phyloP scores from a whole-genome alignment of 2,888 invertebrate genomes.

The Drosophila setosimentum region DNA sequence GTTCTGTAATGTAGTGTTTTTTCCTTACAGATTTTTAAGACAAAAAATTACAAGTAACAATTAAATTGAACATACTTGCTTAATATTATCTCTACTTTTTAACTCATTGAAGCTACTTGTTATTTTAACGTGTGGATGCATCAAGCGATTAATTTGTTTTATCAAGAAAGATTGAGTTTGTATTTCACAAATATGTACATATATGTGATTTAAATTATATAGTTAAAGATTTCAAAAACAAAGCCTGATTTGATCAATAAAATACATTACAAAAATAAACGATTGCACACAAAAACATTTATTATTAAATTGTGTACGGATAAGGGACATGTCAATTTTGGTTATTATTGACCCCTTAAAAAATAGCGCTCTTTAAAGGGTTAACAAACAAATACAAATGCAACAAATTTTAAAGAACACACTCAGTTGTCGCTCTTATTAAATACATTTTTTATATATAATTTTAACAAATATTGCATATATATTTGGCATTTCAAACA shows the following conservation, averaged over 20 bases:
- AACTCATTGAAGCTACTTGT: slow-evolving; percentile 31
- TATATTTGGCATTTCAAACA: slow-evolving; percentile 20
- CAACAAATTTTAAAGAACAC: slow-evolving; percentile 26
- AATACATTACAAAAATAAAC: slow-evolving; percentile 15
- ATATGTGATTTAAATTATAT: slow-evolving; percentile 7
- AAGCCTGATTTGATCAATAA: background rate
- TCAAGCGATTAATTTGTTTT: slow-evolving; percentile 15
- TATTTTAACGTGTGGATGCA: slow-evolving; percentile 23
- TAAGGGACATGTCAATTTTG: slow-evolving; percentile 38
- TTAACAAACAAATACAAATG: slow-evolving; percentile 10
- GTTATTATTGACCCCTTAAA: slow-evolving; percentile 17
- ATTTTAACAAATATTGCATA: slow-evolving; percentile 48
- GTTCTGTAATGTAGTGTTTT: slow-evolving; percentile 34
- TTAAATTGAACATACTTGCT: slow-evolving; percentile 41
- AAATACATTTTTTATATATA: slow-evolving; percentile 45
- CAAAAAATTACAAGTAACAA: slow-evolving; percentile 43
- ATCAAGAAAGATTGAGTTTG: slow-evolving; percentile 11
- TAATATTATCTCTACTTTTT: slow-evolving; percentile 19
- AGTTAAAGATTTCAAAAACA: slow-evolving; percentile 1
- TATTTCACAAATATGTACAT: background rate
- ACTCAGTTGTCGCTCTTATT: slow-evolving; percentile 32
- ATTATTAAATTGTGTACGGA: slow-evolving; percentile 35
- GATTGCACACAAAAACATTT: slow-evolving; percentile 36
- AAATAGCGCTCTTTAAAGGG: slow-evolving; percentile 18
- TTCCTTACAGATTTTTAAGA: slow-evolving; percentile 26